These are phyloP conservation scores for Tetanocera ferruginea DNA, from an alignment of 2,888 invertebrate species.

Conservation along the genomic window DNA sequence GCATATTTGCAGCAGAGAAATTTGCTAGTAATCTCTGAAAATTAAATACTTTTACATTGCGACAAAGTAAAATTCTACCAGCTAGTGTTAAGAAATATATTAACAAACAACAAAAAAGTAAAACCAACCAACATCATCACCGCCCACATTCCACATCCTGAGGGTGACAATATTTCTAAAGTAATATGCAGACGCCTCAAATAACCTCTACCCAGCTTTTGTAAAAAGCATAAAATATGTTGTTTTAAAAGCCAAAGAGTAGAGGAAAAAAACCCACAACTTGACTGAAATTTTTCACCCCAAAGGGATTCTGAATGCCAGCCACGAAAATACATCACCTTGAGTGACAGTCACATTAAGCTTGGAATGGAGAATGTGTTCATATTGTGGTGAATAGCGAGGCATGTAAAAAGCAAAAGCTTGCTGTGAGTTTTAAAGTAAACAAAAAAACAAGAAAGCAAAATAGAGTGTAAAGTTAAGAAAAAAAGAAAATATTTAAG, in stretches of 20 bases:
- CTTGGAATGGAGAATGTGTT: not conserved
- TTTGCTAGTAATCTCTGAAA: slow-evolving; percentile 1
- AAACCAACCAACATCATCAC: not conserved
- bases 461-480: too few species aligned
- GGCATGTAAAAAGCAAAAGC: too few species aligned
- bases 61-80: not conserved
- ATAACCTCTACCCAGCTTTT: too few species aligned
- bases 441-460: not conserved
- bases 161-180: not conserved
- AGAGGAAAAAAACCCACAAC: slow-evolving; percentile 27
- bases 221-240: too few species aligned
- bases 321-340: slow-evolving; percentile 19
- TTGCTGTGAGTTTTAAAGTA: not conserved
- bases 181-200: not conserved
- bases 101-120: not conserved
- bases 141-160: not conserved
- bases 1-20: not conserved
- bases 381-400: too few species aligned
- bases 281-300: slow-evolving; percentile 27
- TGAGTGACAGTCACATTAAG: slow-evolving; percentile 14
- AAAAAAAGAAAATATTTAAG: not conserved
- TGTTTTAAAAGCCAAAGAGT: not conserved
- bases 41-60: not conserved
- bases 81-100: not conserved
- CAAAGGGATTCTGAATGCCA: slow-evolving; percentile 1